phyloP scores from a whole-genome alignment of 1,140 invertebrate genomes.

The Drosophila guanche region DNA sequence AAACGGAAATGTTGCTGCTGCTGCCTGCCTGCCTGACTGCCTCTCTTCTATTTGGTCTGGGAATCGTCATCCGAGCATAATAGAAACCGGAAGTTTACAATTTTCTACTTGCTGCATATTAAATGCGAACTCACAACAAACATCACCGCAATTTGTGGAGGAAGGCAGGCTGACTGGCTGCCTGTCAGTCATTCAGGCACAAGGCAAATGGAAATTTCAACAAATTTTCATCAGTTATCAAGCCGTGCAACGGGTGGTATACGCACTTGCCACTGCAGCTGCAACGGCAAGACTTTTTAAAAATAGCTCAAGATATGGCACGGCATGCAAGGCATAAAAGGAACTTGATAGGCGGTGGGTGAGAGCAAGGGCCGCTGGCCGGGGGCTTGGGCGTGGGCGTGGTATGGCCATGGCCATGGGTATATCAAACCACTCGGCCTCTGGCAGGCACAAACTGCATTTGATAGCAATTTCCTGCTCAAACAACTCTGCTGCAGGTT shows the following conservation, averaged over 20 bases:
- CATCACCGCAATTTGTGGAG: constrained; percentile 19
- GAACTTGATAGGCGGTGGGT: neutral
- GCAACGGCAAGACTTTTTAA: constrained; percentile 35
- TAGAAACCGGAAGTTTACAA: constrained; percentile 76
- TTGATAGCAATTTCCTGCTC: constrained; percentile 67
- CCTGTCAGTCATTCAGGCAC: neutral
- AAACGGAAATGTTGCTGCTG: constrained; percentile 64
- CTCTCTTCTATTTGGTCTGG: constrained; percentile 55
- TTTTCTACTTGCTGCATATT: constrained; percentile 75
- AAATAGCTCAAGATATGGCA: constrained; percentile 39
- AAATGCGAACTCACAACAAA: constrained; percentile 51
- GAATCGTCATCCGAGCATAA: constrained; percentile 68
- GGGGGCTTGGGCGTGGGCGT: too few species aligned
- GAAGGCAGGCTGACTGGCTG: constrained; percentile 5
- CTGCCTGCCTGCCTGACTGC: too few species aligned
- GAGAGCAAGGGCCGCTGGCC: neutral
- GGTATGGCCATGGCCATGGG: constrained; percentile 19
- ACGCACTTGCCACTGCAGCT: constrained; percentile 39
- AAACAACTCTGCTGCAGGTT: constrained; percentile 14
- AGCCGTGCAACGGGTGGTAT: constrained; percentile 58
- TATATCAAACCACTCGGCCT: constrained; percentile 17
- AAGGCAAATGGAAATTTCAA: too few species aligned
- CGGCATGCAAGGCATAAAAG: neutral
- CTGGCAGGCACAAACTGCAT: constrained; percentile 56
- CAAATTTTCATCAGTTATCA: constrained; percentile 15